Base-by-base conservation (phyloP, 2,888 invertebrate species). In the Thumatha senex region DNA sequence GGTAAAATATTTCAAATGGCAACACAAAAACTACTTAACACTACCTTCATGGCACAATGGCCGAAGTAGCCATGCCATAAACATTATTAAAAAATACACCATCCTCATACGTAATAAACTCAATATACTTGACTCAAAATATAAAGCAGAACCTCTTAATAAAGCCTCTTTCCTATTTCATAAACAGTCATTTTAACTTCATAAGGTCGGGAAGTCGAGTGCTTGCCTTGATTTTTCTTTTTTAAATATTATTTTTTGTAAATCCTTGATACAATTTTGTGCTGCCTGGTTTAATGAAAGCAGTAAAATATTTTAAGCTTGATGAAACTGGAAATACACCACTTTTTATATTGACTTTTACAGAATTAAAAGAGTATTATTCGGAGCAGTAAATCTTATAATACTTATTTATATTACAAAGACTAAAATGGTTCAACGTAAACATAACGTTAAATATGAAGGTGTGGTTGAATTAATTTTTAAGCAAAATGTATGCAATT, bases 141-240 rank as follows among this genome's bases (percentile, higher is more conserved):
- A 48, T 48, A 48, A 51, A 54, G 34, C 30, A 15, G 44, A 43
- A 34, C 54, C 64, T 30, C 24, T 44, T 48, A 63, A 52, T 62
- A 53, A 43, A 54, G 51, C 30, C 53, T 36, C 54, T 52, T 35
- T 36, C 58, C 18, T n/a, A 58, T 38, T 67, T 62, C 42, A 50
- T 56, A 63, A 64, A 59, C 48, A 59, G 47, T 42, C 43, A 43
- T 59, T 62, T 40, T 10, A 54, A 52, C 50, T 59, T 67, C 48
- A 48, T 46, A 54, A 63, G 59, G 63, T 63, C 63, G 47, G 18
- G 35, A 42, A 34, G 35, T 48, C 47, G 36, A 52, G 53, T 36
- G 48, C 39, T 9, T 47, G 14, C 35, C 43, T 0, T 2, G 31
- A 40, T 36, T 38, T 51, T 58, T 58, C 38, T 5, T 29, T 51